Percentiles rank a stretch among this genome's conserved stretches.
Evolutionary conservation across 2,113 vertebrate genomes (phyloP).

Genomic region (Craseonycteris thonglongyai): DNA sequence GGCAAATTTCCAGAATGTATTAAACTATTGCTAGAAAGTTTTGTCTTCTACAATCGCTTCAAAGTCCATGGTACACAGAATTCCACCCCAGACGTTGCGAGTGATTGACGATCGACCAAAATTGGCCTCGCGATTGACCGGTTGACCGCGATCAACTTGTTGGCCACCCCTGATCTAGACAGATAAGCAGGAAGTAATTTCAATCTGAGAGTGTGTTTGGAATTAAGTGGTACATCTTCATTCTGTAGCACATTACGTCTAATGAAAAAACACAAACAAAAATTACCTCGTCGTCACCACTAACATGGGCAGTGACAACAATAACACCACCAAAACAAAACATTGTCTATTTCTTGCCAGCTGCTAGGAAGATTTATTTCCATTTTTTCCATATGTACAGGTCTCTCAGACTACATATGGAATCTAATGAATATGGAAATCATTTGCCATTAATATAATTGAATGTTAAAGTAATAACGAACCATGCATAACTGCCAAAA

Average conservation of each 20-base stretch:
- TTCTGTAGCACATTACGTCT: slow-evolving; percentile 55
- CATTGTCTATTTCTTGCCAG: slow-evolving; percentile 50
- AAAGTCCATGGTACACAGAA: too few relatives aligned
- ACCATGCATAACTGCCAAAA: slow-evolving; percentile 54
- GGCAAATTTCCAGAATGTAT: too few relatives aligned
- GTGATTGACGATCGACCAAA: too few relatives aligned
- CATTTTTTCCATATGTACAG: slow-evolving; percentile 51
- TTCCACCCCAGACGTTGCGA: too few relatives aligned
- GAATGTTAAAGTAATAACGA: slow-evolving; percentile 68
- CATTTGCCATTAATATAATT: slow-evolving; percentile 70
- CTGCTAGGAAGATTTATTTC: slow-evolving; percentile 54
- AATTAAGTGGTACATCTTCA: slow-evolving; percentile 55
- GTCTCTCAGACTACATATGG: slow-evolving; percentile 32
- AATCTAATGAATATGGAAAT: slow-evolving; percentile 71
- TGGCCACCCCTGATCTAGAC: too few relatives aligned
- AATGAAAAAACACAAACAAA: slow-evolving; percentile 45
- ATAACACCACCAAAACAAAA: not conserved
- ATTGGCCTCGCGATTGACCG: too few relatives aligned
- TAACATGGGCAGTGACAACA: not conserved
- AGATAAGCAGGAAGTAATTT: slow-evolving; percentile 19
- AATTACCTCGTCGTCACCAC: not conserved
- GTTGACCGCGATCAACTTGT: too few relatives aligned
- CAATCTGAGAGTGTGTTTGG: slow-evolving; percentile 14
- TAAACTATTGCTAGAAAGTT: too few relatives aligned
- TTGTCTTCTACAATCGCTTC: too few relatives aligned